Evolutionary conservation across 2,888 invertebrate species (phyloP).

Genomic region (Epinotia demarniana): DNA sequence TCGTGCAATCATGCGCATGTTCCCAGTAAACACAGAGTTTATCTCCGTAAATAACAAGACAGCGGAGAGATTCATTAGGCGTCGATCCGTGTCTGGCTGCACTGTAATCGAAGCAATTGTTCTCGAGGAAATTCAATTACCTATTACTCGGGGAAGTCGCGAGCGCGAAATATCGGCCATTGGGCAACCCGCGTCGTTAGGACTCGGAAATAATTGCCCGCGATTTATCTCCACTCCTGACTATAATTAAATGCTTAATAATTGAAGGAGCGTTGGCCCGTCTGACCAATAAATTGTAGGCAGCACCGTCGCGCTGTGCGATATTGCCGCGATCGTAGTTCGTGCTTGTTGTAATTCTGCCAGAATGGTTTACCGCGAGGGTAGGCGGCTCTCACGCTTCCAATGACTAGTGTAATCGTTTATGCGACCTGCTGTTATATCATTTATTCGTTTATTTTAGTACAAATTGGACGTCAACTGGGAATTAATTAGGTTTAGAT

Average conservation of each 20-base stretch:
- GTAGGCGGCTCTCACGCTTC: conserved; percentile 79
- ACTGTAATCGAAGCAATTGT: conserved; percentile 83
- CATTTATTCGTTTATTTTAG: conserved; percentile 58
- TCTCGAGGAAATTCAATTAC: conserved; percentile 81
- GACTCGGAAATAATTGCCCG: conserved; percentile 76
- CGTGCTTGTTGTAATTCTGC: conserved; percentile 77
- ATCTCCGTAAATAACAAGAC: conserved; percentile 83
- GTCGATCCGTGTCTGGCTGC: conserved; percentile 78
- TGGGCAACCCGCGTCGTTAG: conserved; percentile 75
- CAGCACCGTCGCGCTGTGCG: conserved; percentile 58
- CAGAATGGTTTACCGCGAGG: conserved; percentile 64
- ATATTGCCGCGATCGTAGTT: conserved; percentile 73
- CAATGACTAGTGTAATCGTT: conserved; percentile 71
- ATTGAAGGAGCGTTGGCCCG: conserved; percentile 71
- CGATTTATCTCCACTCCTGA: conserved; percentile 73
- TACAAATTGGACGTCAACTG: conserved; percentile 46
- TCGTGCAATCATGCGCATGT: conserved; percentile 83
- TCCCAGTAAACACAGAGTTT: conserved; percentile 80
- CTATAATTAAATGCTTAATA: conserved; percentile 80
- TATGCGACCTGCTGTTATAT: conserved; percentile 65
- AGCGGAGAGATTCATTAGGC: conserved; percentile 82
- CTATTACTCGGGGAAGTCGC: conserved; percentile 64
- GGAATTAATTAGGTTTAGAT: conserved; percentile 11
- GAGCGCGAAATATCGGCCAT: conserved; percentile 71
- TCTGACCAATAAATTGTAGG: conserved; percentile 70